Percentiles rank a stretch among this genome's conserved stretches.
phyloP scores from a whole-genome alignment of 2,888 invertebrate species.

The Timandra comae region DNA sequence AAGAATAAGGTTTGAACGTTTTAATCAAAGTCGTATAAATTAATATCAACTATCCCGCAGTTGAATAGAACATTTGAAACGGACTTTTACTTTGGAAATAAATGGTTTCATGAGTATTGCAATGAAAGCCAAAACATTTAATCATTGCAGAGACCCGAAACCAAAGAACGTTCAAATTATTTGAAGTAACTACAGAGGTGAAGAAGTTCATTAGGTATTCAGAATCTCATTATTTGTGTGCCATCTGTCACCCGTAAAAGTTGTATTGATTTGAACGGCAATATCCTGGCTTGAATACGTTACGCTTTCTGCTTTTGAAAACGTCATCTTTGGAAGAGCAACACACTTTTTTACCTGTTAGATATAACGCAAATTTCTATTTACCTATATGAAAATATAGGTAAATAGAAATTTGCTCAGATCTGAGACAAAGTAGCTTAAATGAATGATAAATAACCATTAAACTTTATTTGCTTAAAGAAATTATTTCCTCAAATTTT shows the following conservation, averaged over 20 bases:
- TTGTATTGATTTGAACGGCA: conserved; percentile 43
- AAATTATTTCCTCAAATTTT: no score
- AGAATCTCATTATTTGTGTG: conserved; percentile 45
- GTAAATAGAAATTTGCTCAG: no score
- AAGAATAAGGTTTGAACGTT: no score
- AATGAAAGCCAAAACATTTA: conserved; percentile 55
- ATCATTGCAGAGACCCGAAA: conserved; percentile 40
- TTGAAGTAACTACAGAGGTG: conserved; percentile 39
- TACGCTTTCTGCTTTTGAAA: no score
- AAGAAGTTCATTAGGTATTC: conserved; percentile 54
- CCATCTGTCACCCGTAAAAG: conserved; percentile 29
- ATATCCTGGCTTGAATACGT: conserved; percentile 34
- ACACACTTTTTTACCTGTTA: no score
- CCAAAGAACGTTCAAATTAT: conserved; percentile 42
- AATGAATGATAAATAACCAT: no score
- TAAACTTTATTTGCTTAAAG: no score
- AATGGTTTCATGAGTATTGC: conserved; percentile 46
- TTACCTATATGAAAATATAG: no score
- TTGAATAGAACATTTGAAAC: conserved; percentile 32
- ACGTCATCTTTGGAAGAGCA: no score
- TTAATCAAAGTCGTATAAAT: neutral
- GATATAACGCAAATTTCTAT: no score
- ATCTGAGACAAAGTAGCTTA: no score
- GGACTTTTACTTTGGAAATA: conserved; percentile 35
- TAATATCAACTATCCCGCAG: neutral